phyloP scores from a whole-genome alignment of 1,140 invertebrate species.

The Bombyx mori region DNA sequence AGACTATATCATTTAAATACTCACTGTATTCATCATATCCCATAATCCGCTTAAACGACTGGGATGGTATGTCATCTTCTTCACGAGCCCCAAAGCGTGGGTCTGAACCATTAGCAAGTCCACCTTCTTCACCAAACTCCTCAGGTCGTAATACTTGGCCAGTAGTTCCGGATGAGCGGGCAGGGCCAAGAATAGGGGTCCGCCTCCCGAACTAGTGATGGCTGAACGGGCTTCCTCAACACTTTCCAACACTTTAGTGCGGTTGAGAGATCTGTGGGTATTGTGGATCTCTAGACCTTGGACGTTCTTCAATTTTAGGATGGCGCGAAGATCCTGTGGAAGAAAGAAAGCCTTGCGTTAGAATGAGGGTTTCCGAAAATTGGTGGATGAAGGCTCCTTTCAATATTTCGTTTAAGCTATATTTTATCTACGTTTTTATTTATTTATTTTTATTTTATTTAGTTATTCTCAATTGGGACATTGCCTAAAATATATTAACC shows the following conservation, averaged over 20 bases:
- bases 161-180: constrained; percentile 75
- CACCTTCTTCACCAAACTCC: constrained; percentile 68
- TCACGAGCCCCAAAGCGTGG: constrained; percentile 76
- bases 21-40: constrained; percentile 84
- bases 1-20: constrained; percentile 18
- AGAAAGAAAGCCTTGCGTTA: constrained; percentile 10
- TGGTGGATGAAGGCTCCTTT: too few species aligned
- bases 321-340: constrained; percentile 65
- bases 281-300: constrained; percentile 78
- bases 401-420: too few species aligned
- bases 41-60: constrained; percentile 82
- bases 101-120: constrained; percentile 80
- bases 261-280: constrained; percentile 71
- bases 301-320: constrained; percentile 70
- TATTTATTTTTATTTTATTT: too few species aligned
- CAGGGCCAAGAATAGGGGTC: constrained; percentile 74
- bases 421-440: too few species aligned
- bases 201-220: constrained; percentile 69
- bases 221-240: constrained; percentile 73
- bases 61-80: constrained; percentile 81
- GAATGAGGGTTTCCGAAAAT: too few species aligned
- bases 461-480: too few species aligned
- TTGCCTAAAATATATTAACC: too few species aligned
- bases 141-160: constrained; percentile 80
- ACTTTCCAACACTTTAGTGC: constrained; percentile 72